Conservation (phyloP, 1,140 invertebrate species). For the Drosophila tsacasi region DNA sequence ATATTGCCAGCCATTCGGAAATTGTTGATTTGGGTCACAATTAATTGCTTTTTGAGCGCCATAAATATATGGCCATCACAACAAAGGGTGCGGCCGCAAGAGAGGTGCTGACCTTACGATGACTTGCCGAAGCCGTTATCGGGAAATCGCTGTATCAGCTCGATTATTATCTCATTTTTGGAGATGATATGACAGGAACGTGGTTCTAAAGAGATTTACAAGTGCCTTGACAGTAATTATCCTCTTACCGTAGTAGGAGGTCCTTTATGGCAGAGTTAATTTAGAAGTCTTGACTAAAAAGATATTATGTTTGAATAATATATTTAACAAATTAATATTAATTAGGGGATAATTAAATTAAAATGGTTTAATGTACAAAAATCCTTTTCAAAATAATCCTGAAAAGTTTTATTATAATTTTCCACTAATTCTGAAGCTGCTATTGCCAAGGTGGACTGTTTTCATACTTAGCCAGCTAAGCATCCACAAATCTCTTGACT, state of each 20-base stretch:
- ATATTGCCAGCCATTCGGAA: conserved; percentile 62
- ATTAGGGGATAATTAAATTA: no score
- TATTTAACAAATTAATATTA: no score
- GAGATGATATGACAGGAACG: conserved; percentile 21
- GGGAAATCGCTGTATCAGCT: neutral
- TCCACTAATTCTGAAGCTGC: no score
- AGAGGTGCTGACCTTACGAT: conserved; percentile 40
- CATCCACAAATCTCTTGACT: conserved; percentile 7
- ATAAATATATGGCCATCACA: conserved; percentile 79
- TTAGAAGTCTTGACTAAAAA: neutral
- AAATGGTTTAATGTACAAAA: no score
- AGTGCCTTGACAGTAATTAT: neutral
- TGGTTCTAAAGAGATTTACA: neutral
- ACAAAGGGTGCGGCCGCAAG: conserved; percentile 59
- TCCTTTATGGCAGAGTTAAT: neutral
- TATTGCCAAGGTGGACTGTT: conserved; percentile 11
- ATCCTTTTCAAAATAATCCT: neutral
- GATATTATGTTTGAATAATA: neutral
- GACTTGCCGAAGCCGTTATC: conserved; percentile 23
- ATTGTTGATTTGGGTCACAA: conserved; percentile 79
- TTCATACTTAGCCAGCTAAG: conserved; percentile 14
- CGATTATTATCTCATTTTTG: conserved; percentile 18
- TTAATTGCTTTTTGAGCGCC: conserved; percentile 75
- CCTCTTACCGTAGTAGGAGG: neutral
- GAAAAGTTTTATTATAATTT: neutral